These are phyloP conservation scores for Mayetiola destructor DNA, from an alignment of 2,888 invertebrate genomes.

Conservation along the genomic window DNA sequence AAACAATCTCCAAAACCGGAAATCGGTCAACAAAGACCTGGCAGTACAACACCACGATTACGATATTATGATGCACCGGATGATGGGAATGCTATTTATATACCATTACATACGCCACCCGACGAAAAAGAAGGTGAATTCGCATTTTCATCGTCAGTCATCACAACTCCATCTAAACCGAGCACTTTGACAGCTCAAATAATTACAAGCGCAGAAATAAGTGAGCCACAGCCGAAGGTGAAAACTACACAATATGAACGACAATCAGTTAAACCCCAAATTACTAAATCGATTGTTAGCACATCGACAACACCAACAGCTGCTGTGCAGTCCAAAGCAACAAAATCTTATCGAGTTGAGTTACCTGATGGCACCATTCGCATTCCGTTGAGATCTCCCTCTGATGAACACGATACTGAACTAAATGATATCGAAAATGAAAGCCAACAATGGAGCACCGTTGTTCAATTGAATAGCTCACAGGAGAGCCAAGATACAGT, in stretches of 20 bases:
- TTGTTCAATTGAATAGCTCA: slow-evolving; percentile 31
- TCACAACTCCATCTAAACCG: background rate
- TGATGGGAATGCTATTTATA: slow-evolving; percentile 48
- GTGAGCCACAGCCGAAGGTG: slow-evolving; percentile 15
- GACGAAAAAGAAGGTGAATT: slow-evolving; percentile 40
- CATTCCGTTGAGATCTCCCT: slow-evolving; percentile 40
- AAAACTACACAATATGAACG: background rate
- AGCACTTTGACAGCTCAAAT: background rate
- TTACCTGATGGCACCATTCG: slow-evolving; percentile 44
- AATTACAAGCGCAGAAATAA: background rate
- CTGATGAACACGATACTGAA: slow-evolving; percentile 28
- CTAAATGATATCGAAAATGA: slow-evolving; percentile 2
- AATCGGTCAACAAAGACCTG: slow-evolving; percentile 19
- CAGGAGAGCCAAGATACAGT: slow-evolving; percentile 41
- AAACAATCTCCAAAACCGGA: slow-evolving; percentile 23
- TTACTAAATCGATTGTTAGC: background rate
- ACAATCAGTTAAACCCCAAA: background rate
- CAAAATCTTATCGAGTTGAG: slow-evolving; percentile 24
- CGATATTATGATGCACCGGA: slow-evolving; percentile 49
- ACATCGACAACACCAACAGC: slow-evolving; percentile 10
- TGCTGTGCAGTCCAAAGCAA: slow-evolving; percentile 18
- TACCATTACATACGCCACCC: slow-evolving; percentile 60
- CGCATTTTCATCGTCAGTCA: background rate
- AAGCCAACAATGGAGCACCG: slow-evolving; percentile 27
- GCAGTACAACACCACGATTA: slow-evolving; percentile 23